phyloP scores from a whole-genome alignment of 2,113 vertebrate genomes.

The Myanophis thanlyinensis region DNA sequence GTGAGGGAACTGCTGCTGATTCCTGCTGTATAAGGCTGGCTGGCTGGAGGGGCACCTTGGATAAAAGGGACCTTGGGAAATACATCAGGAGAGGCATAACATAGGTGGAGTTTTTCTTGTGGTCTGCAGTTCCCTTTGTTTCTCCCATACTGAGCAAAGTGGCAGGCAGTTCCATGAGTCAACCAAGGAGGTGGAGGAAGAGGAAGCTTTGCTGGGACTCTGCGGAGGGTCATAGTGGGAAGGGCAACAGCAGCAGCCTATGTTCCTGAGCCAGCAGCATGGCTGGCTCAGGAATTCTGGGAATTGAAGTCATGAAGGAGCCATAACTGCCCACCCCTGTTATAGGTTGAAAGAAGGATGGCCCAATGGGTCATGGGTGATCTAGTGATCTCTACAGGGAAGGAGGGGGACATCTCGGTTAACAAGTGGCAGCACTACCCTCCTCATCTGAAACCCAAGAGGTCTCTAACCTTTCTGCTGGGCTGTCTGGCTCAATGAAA shows the following conservation, averaged over 20 bases:
- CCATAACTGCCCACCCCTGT: too few species aligned
- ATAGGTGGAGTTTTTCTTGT: background rate
- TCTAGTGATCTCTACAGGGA: constrained; percentile 53
- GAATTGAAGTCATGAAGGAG: too few species aligned
- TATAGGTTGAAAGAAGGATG: background rate
- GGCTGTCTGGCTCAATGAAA: constrained; percentile 95
- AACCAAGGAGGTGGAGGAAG: background rate
- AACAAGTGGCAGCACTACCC: constrained; percentile 59
- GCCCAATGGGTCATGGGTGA: background rate
- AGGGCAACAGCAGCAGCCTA: background rate
- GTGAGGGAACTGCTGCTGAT: background rate
- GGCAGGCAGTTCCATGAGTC: background rate
- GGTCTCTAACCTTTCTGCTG: constrained; percentile 90
- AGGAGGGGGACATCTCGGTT: constrained; percentile 57
- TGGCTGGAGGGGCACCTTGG: background rate
- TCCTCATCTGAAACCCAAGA: constrained; percentile 64
- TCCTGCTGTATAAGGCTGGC: background rate
- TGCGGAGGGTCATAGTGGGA: background rate
- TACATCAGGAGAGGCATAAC: background rate
- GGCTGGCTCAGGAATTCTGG: too few species aligned
- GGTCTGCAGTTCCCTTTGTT: background rate
- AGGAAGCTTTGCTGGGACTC: background rate
- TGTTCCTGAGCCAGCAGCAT: too few species aligned
- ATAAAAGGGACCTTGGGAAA: background rate
- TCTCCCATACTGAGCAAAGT: background rate